Conservation (phyloP, 2,113 vertebrate species). For the Brachionichthys hirsutus region DNA sequence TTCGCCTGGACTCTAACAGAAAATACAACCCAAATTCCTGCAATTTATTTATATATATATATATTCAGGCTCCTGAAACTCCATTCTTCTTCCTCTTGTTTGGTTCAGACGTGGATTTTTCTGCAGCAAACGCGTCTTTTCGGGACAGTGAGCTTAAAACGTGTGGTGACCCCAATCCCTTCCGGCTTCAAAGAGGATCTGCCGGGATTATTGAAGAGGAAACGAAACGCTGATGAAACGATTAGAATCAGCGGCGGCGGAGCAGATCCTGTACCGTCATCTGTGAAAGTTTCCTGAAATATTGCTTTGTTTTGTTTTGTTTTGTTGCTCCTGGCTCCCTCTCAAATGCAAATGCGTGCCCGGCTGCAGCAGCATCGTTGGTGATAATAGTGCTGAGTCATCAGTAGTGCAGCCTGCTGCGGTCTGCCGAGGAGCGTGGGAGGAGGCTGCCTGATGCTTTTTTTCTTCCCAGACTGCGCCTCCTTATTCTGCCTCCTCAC, state of each 20-base stretch:
- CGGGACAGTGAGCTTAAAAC: constrained; percentile 51
- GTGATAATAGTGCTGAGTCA: constrained; percentile 54
- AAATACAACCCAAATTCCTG: too few species aligned
- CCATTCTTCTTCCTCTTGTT: not conserved
- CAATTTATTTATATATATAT: too few species aligned
- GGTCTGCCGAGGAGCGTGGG: constrained; percentile 22
- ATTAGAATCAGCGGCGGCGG: constrained; percentile 18
- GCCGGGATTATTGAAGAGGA: constrained; percentile 58
- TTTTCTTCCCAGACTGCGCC: not conserved
- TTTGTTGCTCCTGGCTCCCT: too few species aligned
- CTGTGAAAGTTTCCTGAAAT: too few species aligned
- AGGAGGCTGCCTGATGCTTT: not conserved
- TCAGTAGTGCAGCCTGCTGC: constrained; percentile 38
- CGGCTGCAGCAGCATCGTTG: not conserved
- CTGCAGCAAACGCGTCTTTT: constrained; percentile 19
- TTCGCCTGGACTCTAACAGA: too few species aligned
- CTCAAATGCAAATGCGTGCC: too few species aligned
- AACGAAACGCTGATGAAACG: constrained; percentile 26
- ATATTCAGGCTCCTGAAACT: too few species aligned
- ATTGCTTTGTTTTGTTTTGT: too few species aligned
- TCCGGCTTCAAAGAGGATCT: constrained; percentile 62
- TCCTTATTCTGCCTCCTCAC: not conserved
- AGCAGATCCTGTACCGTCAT: not conserved
- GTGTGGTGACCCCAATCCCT: constrained; percentile 71
- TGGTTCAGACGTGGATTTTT: constrained; percentile 1